These are phyloP conservation scores for Odontocerum albicorne DNA, from an alignment of 2,888 invertebrate species.

Conservation along the genomic window DNA sequence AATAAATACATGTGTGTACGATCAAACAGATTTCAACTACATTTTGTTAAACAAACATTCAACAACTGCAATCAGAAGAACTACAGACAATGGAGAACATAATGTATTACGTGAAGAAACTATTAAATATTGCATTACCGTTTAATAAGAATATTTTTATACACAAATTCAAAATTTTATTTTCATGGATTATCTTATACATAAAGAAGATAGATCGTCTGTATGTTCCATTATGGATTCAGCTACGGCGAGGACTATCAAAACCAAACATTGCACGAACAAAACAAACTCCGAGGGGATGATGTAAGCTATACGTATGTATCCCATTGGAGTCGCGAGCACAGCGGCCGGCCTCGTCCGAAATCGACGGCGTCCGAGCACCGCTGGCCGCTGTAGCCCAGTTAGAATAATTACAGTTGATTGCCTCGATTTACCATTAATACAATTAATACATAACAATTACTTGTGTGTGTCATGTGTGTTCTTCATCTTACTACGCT, in stretches of 20 bases:
- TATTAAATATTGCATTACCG: constrained; percentile 11
- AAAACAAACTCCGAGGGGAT: too few species aligned
- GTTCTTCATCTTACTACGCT: constrained; percentile 31
- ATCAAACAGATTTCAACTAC: not conserved
- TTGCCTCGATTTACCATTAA: constrained; percentile 5
- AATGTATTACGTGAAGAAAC: constrained; percentile 14
- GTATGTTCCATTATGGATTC: too few species aligned
- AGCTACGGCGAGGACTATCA: too few species aligned
- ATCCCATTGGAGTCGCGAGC: too few species aligned
- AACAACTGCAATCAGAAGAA: not conserved
- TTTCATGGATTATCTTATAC: too few species aligned
- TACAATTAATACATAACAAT: constrained; percentile 22
- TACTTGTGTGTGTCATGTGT: constrained; percentile 24
- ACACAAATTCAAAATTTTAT: constrained; percentile 8
- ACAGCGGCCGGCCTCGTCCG: too few species aligned
- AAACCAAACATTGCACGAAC: too few species aligned
- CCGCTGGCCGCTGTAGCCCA: too few species aligned
- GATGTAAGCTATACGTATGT: too few species aligned
- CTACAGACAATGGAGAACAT: constrained; percentile 4
- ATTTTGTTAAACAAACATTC: not conserved
- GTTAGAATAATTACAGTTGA: constrained; percentile 17
- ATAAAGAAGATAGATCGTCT: too few species aligned
- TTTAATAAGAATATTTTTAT: constrained; percentile 16
- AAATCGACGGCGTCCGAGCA: too few species aligned
- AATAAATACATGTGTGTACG: not conserved